phyloP scores from a whole-genome alignment of 2,797 vertebrate genomes.

The Hydrolagus colliei region DNA sequence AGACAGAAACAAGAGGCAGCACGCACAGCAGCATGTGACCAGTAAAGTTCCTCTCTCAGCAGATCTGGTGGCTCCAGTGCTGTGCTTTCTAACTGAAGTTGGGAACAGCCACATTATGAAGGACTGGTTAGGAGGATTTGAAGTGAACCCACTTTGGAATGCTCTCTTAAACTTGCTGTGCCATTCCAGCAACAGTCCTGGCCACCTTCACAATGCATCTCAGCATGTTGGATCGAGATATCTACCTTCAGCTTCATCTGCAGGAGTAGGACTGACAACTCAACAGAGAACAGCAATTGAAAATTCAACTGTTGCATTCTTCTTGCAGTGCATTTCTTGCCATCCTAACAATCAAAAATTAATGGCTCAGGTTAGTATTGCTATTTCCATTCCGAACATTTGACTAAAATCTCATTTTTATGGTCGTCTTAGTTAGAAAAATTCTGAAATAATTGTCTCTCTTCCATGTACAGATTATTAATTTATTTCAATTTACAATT shows the following conservation, averaged over 20 bases:
- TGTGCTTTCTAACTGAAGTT: conserved; percentile 92
- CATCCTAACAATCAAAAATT: conserved; percentile 96
- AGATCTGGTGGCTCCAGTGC: conserved; percentile 86
- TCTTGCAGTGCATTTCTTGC: conserved; percentile 94
- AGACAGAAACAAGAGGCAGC: conserved; percentile 72
- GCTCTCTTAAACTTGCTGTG: conserved; percentile 91
- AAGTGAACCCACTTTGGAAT: conserved; percentile 93
- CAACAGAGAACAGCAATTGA: conserved; percentile 93
- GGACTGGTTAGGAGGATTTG: conserved; percentile 94
- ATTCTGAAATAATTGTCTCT: too few relatives aligned
- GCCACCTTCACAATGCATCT: conserved; percentile 50
- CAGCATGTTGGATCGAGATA: conserved; percentile 66
- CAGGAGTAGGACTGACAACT: conserved; percentile 74
- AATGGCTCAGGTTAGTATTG: conserved; percentile 82
- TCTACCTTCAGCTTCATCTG: conserved; percentile 58
- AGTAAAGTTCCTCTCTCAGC: conserved; percentile 71
- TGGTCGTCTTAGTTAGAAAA: too few relatives aligned
- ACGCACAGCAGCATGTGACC: conserved; percentile 61
- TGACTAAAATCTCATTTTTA: not conserved
- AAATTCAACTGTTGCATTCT: conserved; percentile 94
- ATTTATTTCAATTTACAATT: too few relatives aligned
- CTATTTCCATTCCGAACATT: not conserved
- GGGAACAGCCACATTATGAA: conserved; percentile 97
- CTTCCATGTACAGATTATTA: too few relatives aligned
- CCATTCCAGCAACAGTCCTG: conserved; percentile 80